Percentiles rank a stretch among this genome's conserved stretches.
These are phyloP conservation scores for Oligia latruncula DNA, from an alignment of 2,888 invertebrate genomes.

Conservation along the genomic window DNA sequence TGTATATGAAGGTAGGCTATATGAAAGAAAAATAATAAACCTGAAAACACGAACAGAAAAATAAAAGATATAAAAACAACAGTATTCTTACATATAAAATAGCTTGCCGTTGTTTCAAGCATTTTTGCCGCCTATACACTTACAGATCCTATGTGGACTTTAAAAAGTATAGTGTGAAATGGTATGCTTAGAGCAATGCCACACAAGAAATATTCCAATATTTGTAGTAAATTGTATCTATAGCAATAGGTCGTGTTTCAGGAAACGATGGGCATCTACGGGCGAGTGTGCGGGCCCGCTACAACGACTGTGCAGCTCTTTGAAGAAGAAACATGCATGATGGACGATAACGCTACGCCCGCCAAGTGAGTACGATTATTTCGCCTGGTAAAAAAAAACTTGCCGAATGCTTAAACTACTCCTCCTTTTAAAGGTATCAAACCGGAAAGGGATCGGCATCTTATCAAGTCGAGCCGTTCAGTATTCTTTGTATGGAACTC, in stretches of 20 bases:
- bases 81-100: background rate
- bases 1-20: constrained; percentile 75
- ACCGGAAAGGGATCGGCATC: too few relatives aligned
- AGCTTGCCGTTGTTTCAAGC: background rate
- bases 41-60: background rate
- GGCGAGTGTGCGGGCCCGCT: constrained; percentile 86
- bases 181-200: background rate
- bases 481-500: too few relatives aligned
- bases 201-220: background rate
- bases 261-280: constrained; percentile 88
- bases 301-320: constrained; percentile 91
- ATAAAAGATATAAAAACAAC: background rate
- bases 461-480: too few relatives aligned
- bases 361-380: constrained; percentile 81
- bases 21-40: background rate
- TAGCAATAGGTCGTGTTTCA: constrained; percentile 67
- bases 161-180: background rate
- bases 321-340: constrained; percentile 94
- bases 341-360: constrained; percentile 91
- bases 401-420: background rate
- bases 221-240: background rate
- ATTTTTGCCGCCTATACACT: background rate
- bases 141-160: background rate
- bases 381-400: too few relatives aligned
- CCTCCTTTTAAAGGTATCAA: background rate